Base-by-base conservation (phyloP, 2,113 vertebrate genomes). In the Coregonus clupeaformis region DNA sequence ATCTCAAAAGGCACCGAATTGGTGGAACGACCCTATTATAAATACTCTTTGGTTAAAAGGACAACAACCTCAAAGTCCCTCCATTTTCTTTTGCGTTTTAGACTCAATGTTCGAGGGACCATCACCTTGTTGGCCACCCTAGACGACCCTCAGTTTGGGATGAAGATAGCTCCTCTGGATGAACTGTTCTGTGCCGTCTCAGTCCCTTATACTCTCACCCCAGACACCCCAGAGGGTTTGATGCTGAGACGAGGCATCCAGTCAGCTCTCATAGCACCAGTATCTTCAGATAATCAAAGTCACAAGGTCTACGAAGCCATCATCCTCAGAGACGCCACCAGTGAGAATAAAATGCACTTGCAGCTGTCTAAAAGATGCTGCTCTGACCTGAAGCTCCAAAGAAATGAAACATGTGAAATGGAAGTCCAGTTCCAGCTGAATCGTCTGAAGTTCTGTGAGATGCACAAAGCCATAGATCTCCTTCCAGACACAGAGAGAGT, bases 361-460 rank as follows among this genome's bases (percentile, higher is more conserved):
- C 82, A 87, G 24, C 86, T 97, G 65, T 92, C 95, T 0, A 84
- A 87, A 30, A 90, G 80, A 4, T 97, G 95, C 81, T 96, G 95
- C 74, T 24, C 12, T 0, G 94, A 95, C 47, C 87, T 97, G 36
- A 73, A 76, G 0, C 92, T 97, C 18, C 42, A 81, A 77, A 55
- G 72, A 0, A 77, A 85, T 18, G 75, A 85, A 2, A 82, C 57
- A 0, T 70, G 81, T 42, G 24, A 81, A 13, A 90, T 96, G 90
- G 95, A 97, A 81, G 89, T 98, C 68, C 96, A 98, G 88, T 97
- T 97, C 88, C 95, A 97, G 82, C 78, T 96, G 0, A 87, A 97
- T 72, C 94, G 92, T 1, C 45, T 91, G 73, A 82, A 72, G 60
- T 97, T 96, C 87, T 93, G 94, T 45, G 77, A 84, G 45, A 94